These are phyloP conservation scores for Pantherophis guttatus DNA, from an alignment of 2,113 vertebrate genomes.

Conservation along the genomic window DNA sequence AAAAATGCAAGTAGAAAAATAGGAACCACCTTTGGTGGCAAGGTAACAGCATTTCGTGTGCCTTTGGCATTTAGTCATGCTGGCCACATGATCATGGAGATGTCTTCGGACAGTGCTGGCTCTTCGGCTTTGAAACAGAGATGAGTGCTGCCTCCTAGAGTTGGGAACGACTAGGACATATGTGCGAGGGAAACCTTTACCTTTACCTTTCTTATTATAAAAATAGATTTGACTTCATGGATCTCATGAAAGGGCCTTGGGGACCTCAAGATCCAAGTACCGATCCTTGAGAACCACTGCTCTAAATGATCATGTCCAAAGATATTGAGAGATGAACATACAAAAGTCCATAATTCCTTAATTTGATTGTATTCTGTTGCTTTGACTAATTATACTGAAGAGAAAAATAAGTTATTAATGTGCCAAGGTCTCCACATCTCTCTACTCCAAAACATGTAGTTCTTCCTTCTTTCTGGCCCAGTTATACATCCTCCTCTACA, in stretches of 20 bases:
- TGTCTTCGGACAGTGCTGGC: no score
- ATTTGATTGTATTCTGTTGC: background rate
- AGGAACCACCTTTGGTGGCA: no score
- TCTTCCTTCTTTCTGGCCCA: background rate
- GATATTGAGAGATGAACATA: background rate
- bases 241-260: background rate
- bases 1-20: no score
- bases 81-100: no score
- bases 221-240: background rate
- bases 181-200: no score
- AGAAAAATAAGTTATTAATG: background rate
- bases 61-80: no score
- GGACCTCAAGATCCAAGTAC: background rate
- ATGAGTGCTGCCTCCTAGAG: no score
- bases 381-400: background rate
- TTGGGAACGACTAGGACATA: no score
- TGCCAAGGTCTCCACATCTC: background rate
- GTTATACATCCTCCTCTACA: background rate
- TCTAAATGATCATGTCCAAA: background rate
- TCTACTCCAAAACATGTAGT: background rate
- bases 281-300: background rate
- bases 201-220: background rate
- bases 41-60: no score
- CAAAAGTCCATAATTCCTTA: background rate
- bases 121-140: no score